These are phyloP conservation scores for Oeneis ivallda DNA, from an alignment of 2,888 invertebrate species.

Conservation along the genomic window DNA sequence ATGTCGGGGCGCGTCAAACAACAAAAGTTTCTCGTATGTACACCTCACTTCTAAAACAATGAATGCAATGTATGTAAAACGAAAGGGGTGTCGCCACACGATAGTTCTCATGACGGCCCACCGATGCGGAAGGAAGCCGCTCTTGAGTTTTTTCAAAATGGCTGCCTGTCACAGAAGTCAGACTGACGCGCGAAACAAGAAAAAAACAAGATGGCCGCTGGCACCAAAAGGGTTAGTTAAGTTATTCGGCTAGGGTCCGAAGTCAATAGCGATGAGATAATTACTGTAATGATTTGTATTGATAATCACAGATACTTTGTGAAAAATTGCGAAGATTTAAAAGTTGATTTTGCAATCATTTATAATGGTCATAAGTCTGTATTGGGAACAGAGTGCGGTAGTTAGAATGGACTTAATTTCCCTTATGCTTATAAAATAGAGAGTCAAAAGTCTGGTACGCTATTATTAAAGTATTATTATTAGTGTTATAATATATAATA, in stretches of 20 bases:
- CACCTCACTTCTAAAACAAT: slow-evolving; percentile 73
- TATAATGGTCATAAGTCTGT: no score
- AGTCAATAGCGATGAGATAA: slow-evolving; percentile 11
- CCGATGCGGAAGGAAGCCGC: slow-evolving; percentile 79
- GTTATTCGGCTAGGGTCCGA: slow-evolving; percentile 7
- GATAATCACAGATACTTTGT: neutral
- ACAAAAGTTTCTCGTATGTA: slow-evolving; percentile 74
- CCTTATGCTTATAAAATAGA: no score
- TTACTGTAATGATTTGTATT: slow-evolving; percentile 3
- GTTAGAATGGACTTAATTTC: no score
- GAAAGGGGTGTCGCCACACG: slow-evolving; percentile 73
- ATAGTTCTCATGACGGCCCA: slow-evolving; percentile 77
- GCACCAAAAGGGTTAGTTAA: slow-evolving; percentile 20
- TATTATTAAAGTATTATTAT: no score
- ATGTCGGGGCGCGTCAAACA: slow-evolving; percentile 59
- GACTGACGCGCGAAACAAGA: slow-evolving; percentile 65
- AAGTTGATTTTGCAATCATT: neutral
- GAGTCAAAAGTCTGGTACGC: no score
- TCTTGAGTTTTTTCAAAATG: slow-evolving; percentile 80
- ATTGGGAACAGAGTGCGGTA: no score
- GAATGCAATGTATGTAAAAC: slow-evolving; percentile 77
- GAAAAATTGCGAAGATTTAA: neutral
- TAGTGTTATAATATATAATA: no score
- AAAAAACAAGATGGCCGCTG: slow-evolving; percentile 69
- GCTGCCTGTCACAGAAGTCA: slow-evolving; percentile 73